These are phyloP conservation scores for Teleopsis dalmanni DNA, from an alignment of 1,140 invertebrate species.

Conservation along the genomic window DNA sequence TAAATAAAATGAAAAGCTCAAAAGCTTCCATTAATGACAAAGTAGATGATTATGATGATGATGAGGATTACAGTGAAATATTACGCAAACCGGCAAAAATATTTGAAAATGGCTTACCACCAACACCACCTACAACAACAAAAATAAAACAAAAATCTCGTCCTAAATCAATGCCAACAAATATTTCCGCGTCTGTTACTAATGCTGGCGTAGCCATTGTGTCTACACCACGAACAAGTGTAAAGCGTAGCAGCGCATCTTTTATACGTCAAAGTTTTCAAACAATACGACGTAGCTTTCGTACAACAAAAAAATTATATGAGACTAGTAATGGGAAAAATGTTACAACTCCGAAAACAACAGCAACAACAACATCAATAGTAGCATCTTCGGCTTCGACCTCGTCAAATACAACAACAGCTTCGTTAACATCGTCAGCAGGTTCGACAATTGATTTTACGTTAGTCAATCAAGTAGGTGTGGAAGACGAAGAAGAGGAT, in stretches of 20 bases:
- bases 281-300: constrained; percentile 28
- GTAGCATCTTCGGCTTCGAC: constrained; percentile 13
- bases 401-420: constrained; percentile 11
- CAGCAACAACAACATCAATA: constrained; percentile 4
- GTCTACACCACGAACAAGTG: constrained; percentile 16
- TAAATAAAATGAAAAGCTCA: constrained; percentile 11
- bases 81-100: constrained; percentile 7
- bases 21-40: constrained; percentile 1
- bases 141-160: no score
- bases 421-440: constrained; percentile 3
- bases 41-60: no score
- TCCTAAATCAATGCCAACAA: constrained; percentile 27
- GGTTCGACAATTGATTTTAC: not conserved
- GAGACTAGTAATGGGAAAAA: not conserved
- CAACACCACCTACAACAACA: no score
- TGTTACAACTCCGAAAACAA: not conserved
- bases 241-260: constrained; percentile 24
- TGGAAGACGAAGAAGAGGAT: not conserved
- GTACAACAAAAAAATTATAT: constrained; percentile 19
- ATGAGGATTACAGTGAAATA: constrained; percentile 4
- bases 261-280: constrained; percentile 29
- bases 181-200: no score
- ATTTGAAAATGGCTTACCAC: not conserved
- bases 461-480: no score
- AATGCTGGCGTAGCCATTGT: constrained; percentile 1